Percentiles rank a stretch among this genome's conserved stretches.
phyloP scores from a whole-genome alignment of 2,888 invertebrate genomes.

The Diploptera punctata region DNA sequence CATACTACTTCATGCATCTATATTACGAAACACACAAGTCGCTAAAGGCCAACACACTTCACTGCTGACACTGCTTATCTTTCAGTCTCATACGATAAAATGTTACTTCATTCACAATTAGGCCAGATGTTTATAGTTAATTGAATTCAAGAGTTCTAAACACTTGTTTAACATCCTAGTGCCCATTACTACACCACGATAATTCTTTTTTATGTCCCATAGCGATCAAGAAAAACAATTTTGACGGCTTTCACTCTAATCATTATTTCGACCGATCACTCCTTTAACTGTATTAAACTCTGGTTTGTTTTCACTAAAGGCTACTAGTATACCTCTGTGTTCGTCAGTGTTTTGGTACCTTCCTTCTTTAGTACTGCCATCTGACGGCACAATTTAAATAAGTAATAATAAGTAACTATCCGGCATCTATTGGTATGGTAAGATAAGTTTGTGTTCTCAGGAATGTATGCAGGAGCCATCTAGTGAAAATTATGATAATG shows the following conservation, averaged over 20 bases:
- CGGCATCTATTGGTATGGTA: no score
- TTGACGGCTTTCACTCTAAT: not conserved
- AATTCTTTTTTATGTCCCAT: not conserved
- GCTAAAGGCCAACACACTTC: conserved; percentile 1
- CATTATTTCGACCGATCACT: conserved; percentile 18
- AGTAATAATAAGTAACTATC: no score
- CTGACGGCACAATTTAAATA: no score
- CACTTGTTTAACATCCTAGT: not conserved
- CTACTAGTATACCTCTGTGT: no score
- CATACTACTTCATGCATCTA: not conserved
- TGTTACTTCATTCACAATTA: not conserved
- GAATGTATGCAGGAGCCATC: no score
- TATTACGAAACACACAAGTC: not conserved
- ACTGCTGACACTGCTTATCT: not conserved
- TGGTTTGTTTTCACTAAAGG: no score
- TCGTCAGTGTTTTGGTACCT: no score
- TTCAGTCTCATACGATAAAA: not conserved
- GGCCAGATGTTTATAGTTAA: not conserved
- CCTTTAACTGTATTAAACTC: not conserved
- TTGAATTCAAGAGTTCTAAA: not conserved
- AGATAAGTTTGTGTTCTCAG: no score
- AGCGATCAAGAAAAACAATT: not conserved
- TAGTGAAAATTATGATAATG: no score
- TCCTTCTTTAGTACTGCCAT: no score
- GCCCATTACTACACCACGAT: not conserved